phyloP scores from a whole-genome alignment of 2,888 invertebrate species.

The Agelastica alni region DNA sequence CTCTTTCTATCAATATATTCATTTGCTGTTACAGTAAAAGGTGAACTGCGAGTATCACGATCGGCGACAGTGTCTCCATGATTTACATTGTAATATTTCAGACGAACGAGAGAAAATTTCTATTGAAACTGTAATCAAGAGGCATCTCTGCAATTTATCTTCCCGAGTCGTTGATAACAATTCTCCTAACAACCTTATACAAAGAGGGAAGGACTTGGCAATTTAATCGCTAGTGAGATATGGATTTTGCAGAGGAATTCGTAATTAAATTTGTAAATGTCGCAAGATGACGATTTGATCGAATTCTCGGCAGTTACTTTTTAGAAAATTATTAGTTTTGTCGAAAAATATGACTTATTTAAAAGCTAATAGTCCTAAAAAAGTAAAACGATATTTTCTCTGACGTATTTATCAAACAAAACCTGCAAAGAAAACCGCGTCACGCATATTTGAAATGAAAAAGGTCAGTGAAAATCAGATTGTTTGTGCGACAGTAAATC shows the following conservation, averaged over 20 bases:
- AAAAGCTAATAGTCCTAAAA: no score
- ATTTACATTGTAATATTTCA: slow-evolving; percentile 25
- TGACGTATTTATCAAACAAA: no score
- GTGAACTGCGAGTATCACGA: no score
- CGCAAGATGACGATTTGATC: no score
- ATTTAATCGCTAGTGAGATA: slow-evolving; percentile 15
- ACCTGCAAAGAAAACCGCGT: slow-evolving; percentile 2
- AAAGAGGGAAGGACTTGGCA: slow-evolving; percentile 4
- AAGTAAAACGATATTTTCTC: no score
- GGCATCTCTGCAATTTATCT: slow-evolving; percentile 19
- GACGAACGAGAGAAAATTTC: slow-evolving; percentile 21
- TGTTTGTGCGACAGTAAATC: slow-evolving; percentile 11
- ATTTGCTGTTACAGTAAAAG: no score
- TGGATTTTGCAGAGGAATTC: slow-evolving; percentile 1
- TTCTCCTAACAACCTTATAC: slow-evolving; percentile 10
- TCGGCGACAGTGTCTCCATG: slow-evolving; percentile 6
- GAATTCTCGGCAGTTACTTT: no score
- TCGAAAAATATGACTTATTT: no score
- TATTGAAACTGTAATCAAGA: slow-evolving; percentile 28
- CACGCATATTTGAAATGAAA: slow-evolving; percentile 19
- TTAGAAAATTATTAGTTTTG: no score
- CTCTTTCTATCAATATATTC: no score
- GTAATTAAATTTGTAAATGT: slow-evolving; percentile 8
- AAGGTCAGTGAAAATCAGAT: slow-evolving; percentile 22
- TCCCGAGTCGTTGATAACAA: slow-evolving; percentile 10